These are phyloP conservation scores for Thumatha senex DNA, from an alignment of 2,888 invertebrate genomes.

Conservation along the genomic window DNA sequence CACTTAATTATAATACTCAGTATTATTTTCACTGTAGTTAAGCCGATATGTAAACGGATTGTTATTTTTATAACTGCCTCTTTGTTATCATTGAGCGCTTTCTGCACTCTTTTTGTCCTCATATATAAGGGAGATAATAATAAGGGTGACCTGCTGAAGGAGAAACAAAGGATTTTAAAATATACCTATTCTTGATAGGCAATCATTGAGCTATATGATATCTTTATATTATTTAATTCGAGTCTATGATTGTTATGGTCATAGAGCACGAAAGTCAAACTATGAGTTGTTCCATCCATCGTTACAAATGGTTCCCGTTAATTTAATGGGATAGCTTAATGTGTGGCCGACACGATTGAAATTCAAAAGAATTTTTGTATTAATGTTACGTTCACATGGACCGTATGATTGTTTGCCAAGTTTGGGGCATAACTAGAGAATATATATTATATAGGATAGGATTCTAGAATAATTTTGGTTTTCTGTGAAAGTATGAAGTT, in stretches of 20 bases:
- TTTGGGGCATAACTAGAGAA: no score
- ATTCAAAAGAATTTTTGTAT: slow-evolving; percentile 38
- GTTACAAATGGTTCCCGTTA: slow-evolving; percentile 59
- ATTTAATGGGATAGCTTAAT: slow-evolving; percentile 67
- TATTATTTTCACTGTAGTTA: slow-evolving; percentile 50
- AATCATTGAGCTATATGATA: slow-evolving; percentile 46
- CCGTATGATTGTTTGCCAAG: no score
- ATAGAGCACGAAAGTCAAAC: slow-evolving; percentile 61
- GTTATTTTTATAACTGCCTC: slow-evolving; percentile 47
- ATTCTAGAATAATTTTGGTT: no score
- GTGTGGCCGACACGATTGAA: slow-evolving; percentile 71
- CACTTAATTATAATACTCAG: slow-evolving; percentile 59
- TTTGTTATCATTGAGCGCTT: slow-evolving; percentile 40
- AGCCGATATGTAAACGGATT: slow-evolving; percentile 47
- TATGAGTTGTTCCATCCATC: slow-evolving; percentile 44
- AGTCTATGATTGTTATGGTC: slow-evolving; percentile 61
- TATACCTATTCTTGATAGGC: slow-evolving; percentile 34
- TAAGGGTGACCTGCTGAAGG: slow-evolving; percentile 27
- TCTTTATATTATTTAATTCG: slow-evolving; percentile 57
- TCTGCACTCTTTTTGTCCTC: slow-evolving; percentile 22
- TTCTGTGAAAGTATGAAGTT: no score
- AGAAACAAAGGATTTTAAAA: slow-evolving; percentile 19
- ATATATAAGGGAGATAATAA: slow-evolving; percentile 28
- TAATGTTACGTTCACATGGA: slow-evolving; percentile 26
- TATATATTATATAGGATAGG: no score